Evolutionary conservation across 2,797 vertebrate species (phyloP), one percentile per base, ranked within the genome.

Genomic region (Phoebastria nigripes): DNA sequence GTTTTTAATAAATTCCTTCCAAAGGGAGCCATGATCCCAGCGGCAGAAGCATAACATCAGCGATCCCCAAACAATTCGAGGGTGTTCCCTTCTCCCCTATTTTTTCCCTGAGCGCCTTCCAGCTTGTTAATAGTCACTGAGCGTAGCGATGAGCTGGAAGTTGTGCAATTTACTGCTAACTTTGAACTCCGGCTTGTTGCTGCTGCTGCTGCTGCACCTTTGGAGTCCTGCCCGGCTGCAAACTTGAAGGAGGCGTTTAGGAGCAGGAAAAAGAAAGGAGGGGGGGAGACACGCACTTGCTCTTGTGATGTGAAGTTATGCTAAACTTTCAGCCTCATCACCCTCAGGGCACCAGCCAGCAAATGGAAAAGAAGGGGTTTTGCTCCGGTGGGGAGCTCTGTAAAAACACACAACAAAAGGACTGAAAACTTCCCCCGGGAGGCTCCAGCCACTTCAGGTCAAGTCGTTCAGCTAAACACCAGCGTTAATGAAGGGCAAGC

Each of bases 1-100:
- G 99, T 98, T 98, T 99, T 99, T 69, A 99, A 97, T 95, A 99
- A 98, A 97, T 98, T 99, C 98, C 98, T 99, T 85, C 99, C 99
- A 93, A 99, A 99, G 74, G 99, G 99, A 98, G 99, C 99, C 99
- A 99, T 99, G 96, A 94, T 97, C 79, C 78, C 74, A 70, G 67
- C 49, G 52, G 90, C 89, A 87, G 66, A 76, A 26, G 37, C 93
- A 91, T 90, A 94, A 70, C 95, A 82, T 95, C 90, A 81, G 73
- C 47, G 82, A 88, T 81, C 84, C 89, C 80, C 26, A 78, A 89
- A 80, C 24, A 87, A 72, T 94, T 86, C 83, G 63, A 87, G 83
- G 73, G 91, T 96, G 87, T 76, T 92, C 78, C 94, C 76, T 95
- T 94, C 93, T 96, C 90, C 83, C 92, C 88, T 77, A 49, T 74